phyloP scores from a whole-genome alignment of 2,797 vertebrate genomes.

The Syngnathus rostellatus region DNA sequence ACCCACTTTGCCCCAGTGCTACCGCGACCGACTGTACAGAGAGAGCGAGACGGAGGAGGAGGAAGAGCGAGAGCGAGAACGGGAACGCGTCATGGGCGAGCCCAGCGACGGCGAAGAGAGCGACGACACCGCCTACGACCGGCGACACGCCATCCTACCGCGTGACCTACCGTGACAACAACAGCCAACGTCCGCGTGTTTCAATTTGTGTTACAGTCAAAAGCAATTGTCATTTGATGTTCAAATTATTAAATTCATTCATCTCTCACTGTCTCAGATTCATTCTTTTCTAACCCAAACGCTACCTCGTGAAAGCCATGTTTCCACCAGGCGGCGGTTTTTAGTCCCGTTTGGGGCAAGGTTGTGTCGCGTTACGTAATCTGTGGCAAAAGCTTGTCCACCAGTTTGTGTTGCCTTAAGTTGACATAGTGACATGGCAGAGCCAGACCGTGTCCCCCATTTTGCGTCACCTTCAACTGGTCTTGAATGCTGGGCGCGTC shows the following conservation, averaged over 20 bases:
- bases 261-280: conserved; percentile 1
- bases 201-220: background rate
- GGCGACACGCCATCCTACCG: conserved; percentile 55
- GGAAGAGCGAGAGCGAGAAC: conserved; percentile 65
- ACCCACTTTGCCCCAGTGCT: conserved; percentile 45
- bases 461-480: background rate
- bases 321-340: background rate
- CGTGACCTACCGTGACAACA: conserved; percentile 63
- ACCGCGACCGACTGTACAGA: conserved; percentile 53
- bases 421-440: background rate
- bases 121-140: conserved; percentile 69
- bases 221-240: background rate
- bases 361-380: background rate
- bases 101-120: conserved; percentile 69
- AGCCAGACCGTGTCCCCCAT: background rate
- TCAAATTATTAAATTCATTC: background rate
- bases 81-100: conserved; percentile 51
- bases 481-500: background rate
- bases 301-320: background rate
- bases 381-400: background rate
- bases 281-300: background rate
- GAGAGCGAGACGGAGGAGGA: conserved; percentile 70
- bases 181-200: background rate
- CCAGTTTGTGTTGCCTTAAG: background rate
- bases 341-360: background rate